Conservation (phyloP, 2,113 vertebrate species). For the Puffinus mauretanicus region DNA sequence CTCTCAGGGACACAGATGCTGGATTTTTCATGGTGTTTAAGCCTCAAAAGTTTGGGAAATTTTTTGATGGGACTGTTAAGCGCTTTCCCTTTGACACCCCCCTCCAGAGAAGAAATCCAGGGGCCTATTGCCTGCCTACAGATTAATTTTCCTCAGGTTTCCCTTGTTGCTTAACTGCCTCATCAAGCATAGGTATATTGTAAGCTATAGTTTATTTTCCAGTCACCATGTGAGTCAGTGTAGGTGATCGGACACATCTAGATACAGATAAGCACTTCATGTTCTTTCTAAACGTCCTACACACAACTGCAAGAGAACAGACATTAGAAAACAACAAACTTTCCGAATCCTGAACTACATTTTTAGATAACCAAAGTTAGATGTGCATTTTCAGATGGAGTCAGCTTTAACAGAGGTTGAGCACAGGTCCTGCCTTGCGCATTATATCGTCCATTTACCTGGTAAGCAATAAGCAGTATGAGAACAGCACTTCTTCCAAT, state of each 20-base stretch:
- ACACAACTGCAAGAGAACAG: background rate
- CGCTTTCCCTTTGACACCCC: background rate
- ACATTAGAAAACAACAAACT: background rate
- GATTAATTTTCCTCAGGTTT: background rate
- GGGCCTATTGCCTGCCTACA: background rate
- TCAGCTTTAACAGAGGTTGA: background rate
- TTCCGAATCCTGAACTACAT: background rate
- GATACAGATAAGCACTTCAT: background rate
- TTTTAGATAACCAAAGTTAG: background rate
- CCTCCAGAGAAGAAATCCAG: background rate
- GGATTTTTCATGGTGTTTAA: background rate
- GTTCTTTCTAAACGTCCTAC: background rate
- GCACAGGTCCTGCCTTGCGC: background rate
- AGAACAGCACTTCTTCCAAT: background rate
- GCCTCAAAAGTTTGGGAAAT: background rate
- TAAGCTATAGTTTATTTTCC: background rate
- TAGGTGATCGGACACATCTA: background rate
- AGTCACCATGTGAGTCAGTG: slow-evolving; percentile 7
- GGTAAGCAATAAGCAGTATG: background rate
- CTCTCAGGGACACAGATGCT: background rate
- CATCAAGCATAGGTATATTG: background rate
- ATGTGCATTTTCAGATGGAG: background rate
- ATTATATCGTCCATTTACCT: background rate
- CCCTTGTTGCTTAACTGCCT: background rate
- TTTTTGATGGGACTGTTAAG: background rate